Conservation (phyloP, 2,797 vertebrate species). For the Chrysocyon brachyurus region DNA sequence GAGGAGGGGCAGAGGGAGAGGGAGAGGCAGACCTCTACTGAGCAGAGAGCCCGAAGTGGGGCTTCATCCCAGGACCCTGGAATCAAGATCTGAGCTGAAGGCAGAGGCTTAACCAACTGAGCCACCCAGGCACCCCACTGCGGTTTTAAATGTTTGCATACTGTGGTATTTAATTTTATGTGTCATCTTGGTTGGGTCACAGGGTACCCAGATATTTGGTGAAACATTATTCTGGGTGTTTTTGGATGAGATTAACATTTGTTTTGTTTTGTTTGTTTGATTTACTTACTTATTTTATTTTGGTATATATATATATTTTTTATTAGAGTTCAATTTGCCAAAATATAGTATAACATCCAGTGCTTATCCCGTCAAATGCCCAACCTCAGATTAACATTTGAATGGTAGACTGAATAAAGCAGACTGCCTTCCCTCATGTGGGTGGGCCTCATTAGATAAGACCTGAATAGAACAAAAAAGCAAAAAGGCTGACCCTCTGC, state of each 20-base stretch:
- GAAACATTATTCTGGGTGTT: background rate
- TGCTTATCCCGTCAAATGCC: too few relatives aligned
- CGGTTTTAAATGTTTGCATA: background rate
- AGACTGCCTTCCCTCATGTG: background rate
- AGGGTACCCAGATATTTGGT: background rate
- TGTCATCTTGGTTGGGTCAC: background rate
- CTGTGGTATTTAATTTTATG: background rate
- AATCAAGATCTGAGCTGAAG: too few relatives aligned
- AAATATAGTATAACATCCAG: too few relatives aligned
- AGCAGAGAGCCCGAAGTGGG: too few relatives aligned
- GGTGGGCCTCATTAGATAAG: background rate
- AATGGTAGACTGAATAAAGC: background rate
- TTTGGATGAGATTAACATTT: slow-evolving; percentile 13
- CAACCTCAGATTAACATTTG: background rate
- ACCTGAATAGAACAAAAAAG: background rate
- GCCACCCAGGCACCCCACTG: background rate
- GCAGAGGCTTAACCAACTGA: too few relatives aligned
- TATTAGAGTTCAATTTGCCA: too few relatives aligned
- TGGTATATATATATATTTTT: too few relatives aligned
- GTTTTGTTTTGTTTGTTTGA: too few relatives aligned
- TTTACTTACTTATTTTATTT: too few relatives aligned
- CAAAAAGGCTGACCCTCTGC: background rate
- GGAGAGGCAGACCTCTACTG: too few relatives aligned
- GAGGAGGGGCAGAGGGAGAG: too few relatives aligned
- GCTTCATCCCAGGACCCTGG: too few relatives aligned